Evolutionary conservation across 1,140 invertebrate species (phyloP), one percentile per base, ranked within the genome.

Genomic region (Cecropterus lyciades): DNA sequence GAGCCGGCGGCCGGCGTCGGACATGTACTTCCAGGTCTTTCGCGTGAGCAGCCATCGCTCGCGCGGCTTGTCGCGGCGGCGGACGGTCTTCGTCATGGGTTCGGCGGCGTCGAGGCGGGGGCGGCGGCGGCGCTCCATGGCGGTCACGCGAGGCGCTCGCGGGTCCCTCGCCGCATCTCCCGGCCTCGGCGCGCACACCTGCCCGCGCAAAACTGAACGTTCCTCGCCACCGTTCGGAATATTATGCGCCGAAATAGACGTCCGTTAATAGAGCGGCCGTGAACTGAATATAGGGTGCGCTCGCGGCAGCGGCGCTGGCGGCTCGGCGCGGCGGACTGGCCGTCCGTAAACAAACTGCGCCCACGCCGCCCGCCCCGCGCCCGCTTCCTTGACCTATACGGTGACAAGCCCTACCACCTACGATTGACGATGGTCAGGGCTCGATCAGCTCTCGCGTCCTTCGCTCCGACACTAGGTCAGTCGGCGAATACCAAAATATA

Each of bases 1-100:
- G 10, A 98, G 92, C 75, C 95, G 95, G 43, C 96, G 94, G n/a
- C 97, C 97, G 9, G 97, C 96, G 75, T 98, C 97, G 0, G 96
- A 94, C 97, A 98, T 98, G 83, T 97, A 97, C 65, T 96, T 93
- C 97, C 97, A 98, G 14, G 97, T 97, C 89, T 98, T 98, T 20
- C 97, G 92, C 4, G 97, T 97, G 15, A 97, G 93, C 27, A 98
- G 91, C 97, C 97, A 98, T 89, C 97, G 94, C 85, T 97, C 96
- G 73, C 95, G 95, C 42, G 93, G 93, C 43, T 93, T 93, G 57
- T 94, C 95, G 43, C 94, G 93, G 65, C 92, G 91, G 56, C 92
- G 83, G 52, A 87, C 79, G 27, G 88, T 88, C 80, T 93, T 93
- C 65, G 91, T 93, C 93, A 93, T 94, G 82, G 80, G 75, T 69